These are phyloP conservation scores for Hydrochoerus hydrochaeris DNA, from an alignment of 2,113 vertebrate genomes.

Conservation along the genomic window DNA sequence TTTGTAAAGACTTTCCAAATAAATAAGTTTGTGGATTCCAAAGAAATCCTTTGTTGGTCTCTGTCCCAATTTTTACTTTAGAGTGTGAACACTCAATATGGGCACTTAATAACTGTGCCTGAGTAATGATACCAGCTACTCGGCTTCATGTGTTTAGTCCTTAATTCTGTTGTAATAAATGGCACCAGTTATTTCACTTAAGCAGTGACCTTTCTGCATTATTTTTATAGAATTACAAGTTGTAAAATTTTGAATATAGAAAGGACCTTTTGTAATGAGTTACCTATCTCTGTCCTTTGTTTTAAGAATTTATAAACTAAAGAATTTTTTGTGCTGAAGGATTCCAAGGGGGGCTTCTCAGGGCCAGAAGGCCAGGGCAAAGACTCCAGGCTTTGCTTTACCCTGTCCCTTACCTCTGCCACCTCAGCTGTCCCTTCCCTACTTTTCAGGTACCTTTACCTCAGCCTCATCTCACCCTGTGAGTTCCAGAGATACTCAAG, in stretches of 20 bases:
- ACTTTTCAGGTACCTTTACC: neutral
- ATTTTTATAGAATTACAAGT: conserved; percentile 47
- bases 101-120: neutral
- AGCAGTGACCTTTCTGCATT: conserved; percentile 16
- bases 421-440: neutral
- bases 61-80: conserved; percentile 57
- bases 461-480: neutral
- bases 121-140: conserved; percentile 2
- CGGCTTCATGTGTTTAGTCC: neutral
- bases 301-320: neutral
- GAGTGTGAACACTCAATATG: neutral
- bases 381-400: neutral
- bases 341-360: neutral
- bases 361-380: neutral
- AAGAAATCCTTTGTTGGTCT: conserved; percentile 48
- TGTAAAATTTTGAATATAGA: conserved; percentile 4
- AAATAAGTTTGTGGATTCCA: conserved; percentile 25
- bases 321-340: neutral
- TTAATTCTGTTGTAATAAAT: conserved; percentile 57
- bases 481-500: neutral
- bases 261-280: neutral
- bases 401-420: neutral
- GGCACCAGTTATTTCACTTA: conserved; percentile 2
- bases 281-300: neutral
- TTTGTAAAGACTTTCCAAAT: conserved; percentile 56